Evolutionary conservation across 2,797 vertebrate species (phyloP).

Genomic region (Leuciscus waleckii): DNA sequence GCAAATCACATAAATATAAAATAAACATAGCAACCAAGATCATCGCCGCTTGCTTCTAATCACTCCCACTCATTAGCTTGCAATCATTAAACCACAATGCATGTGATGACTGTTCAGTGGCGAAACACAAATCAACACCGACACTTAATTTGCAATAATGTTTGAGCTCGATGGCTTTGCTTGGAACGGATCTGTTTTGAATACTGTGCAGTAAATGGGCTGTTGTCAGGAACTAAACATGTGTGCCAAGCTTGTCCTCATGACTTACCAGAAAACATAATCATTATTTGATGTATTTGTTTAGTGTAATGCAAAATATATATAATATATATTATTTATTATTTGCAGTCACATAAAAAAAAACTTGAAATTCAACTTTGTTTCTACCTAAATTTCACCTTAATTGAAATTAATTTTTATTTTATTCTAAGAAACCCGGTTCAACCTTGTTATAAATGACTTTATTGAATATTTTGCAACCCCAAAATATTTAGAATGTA

Average conservation of each 20-base stretch:
- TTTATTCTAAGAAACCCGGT: not conserved
- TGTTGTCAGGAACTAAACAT: not conserved
- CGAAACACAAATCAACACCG: slow-evolving; percentile 15
- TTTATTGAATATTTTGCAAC: not conserved
- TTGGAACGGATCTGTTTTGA: not conserved
- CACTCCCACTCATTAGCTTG: slow-evolving; percentile 3
- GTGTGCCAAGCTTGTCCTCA: not conserved
- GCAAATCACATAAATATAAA: slow-evolving; percentile 49
- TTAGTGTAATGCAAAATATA: slow-evolving; percentile 57
- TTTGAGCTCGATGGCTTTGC: not conserved
- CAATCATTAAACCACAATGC: slow-evolving; percentile 26
- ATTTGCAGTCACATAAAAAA: not conserved
- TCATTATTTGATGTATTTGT: slow-evolving; percentile 20
- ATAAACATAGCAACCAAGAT: slow-evolving; percentile 45
- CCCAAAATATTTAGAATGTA: not conserved
- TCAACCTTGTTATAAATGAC: not conserved
- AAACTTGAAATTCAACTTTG: too few species aligned
- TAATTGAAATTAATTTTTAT: not conserved
- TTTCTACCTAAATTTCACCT: not conserved
- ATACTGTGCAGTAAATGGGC: not conserved
- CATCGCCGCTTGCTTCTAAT: not conserved
- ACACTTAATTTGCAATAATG: slow-evolving; percentile 17
- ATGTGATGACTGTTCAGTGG: slow-evolving; percentile 1
- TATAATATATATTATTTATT: too few species aligned
- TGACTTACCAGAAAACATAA: not conserved